Evolutionary conservation across 2,888 invertebrate species (phyloP).

Genomic region (Lochmaea capreae): DNA sequence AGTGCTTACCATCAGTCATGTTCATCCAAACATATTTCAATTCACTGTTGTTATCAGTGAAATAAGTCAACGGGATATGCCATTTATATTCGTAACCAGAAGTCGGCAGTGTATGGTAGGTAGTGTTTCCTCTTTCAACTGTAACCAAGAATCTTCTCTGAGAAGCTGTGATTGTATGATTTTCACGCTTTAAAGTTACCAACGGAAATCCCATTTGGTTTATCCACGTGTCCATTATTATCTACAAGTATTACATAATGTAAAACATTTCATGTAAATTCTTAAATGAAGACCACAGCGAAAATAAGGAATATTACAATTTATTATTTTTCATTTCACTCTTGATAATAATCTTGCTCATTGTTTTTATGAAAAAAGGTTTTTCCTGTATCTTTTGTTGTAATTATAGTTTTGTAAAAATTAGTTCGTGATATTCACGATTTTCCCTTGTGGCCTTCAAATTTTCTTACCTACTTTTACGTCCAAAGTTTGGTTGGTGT

Average conservation of each 20-base stretch:
- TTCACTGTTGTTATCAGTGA: conserved; percentile 74
- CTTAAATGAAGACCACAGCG: conserved; percentile 11
- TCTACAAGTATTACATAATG: conserved; percentile 59
- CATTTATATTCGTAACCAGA: conserved; percentile 75
- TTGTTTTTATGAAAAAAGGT: not conserved
- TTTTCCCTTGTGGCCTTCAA: conserved; percentile 19
- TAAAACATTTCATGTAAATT: conserved; percentile 29
- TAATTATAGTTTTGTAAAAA: not conserved
- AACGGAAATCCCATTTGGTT: conserved; percentile 85
- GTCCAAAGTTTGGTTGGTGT: conserved; percentile 72
- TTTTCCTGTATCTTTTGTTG: not conserved
- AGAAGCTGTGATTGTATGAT: conserved; percentile 72
- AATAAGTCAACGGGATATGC: conserved; percentile 84
- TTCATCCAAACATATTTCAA: conserved; percentile 82
- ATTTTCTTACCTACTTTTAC: conserved; percentile 68
- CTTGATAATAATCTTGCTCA: not conserved
- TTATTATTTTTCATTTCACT: not conserved
- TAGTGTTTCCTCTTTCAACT: conserved; percentile 61
- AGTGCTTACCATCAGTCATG: conserved; percentile 78
- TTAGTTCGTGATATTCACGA: not conserved
- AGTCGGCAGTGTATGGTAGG: conserved; percentile 61
- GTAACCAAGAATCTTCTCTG: conserved; percentile 75
- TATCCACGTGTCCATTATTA: conserved; percentile 84
- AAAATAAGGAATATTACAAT: conserved; percentile 10
- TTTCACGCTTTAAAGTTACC: conserved; percentile 74